Evolutionary conservation across 2,888 invertebrate species (phyloP).

Genomic region (Heliconius ethilla): DNA sequence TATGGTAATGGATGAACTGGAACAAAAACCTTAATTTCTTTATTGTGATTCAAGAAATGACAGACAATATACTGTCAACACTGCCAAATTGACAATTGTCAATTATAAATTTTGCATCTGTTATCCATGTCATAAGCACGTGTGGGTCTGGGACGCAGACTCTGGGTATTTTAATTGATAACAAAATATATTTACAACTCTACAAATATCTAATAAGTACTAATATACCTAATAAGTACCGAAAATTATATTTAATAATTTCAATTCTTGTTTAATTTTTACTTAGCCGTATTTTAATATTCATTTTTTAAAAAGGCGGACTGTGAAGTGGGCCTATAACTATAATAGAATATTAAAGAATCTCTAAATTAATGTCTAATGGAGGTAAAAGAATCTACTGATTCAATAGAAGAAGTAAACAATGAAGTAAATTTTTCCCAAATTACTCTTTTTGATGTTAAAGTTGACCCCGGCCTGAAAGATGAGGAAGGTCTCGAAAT

Average conservation of each 20-base stretch:
- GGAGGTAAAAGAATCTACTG: conserved; percentile 25
- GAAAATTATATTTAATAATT: background rate
- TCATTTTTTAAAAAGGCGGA: background rate
- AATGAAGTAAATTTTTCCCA: conserved; percentile 55
- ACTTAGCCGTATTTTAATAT: too few relatives aligned
- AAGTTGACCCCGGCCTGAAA: conserved; percentile 73
- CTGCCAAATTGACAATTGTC: background rate
- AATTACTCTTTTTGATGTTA: conserved; percentile 69
- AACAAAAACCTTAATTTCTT: too few relatives aligned
- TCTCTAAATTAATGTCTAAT: conserved; percentile 29
- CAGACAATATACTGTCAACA: too few relatives aligned
- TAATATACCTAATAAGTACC: background rate
- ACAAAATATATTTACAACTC: background rate
- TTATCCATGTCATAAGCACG: conserved; percentile 19
- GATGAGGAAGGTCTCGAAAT: conserved; percentile 72
- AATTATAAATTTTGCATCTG: too few relatives aligned
- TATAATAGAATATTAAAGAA: background rate
- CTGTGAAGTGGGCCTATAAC: background rate
- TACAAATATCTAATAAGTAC: background rate
- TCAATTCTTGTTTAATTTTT: background rate
- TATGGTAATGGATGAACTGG: too few relatives aligned
- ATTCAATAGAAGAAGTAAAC: conserved; percentile 31
- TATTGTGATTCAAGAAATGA: too few relatives aligned
- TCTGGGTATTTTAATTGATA: conserved; percentile 3
- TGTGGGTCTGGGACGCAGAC: background rate